Conservation (phyloP, 1,140 invertebrate species). For the Pseudoatta argentina region DNA sequence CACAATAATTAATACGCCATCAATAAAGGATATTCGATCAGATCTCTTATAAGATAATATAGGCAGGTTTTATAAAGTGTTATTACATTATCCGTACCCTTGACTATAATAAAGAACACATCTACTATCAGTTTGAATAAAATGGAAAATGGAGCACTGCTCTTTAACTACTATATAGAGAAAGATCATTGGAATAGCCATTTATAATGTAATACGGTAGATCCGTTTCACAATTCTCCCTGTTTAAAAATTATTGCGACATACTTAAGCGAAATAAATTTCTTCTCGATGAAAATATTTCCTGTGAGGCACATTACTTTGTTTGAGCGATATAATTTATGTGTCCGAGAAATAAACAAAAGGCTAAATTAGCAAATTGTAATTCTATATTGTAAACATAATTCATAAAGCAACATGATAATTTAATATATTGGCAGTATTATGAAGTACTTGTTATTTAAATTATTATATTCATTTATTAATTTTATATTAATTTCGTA, state of each 20-base stretch:
- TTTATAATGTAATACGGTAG: slow-evolving; percentile 18
- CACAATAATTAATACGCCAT: background rate
- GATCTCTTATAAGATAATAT: background rate
- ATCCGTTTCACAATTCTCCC: slow-evolving; percentile 17
- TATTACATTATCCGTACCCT: slow-evolving; percentile 7
- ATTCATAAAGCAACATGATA: slow-evolving; percentile 7
- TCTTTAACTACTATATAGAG: background rate
- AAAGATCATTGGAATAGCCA: slow-evolving; percentile 20
- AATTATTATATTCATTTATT: slow-evolving; percentile 33
- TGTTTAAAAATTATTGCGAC: slow-evolving; percentile 10
- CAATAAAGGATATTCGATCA: slow-evolving; percentile 3
- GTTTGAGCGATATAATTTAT: slow-evolving; percentile 28
- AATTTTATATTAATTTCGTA: background rate
- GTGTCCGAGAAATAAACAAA: background rate
- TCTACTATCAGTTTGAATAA: background rate
- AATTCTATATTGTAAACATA: slow-evolving; percentile 7
- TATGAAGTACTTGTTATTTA: background rate
- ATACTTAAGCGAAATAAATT: slow-evolving; percentile 33
- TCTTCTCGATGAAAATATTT: slow-evolving; percentile 1
- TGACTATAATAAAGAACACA: slow-evolving; percentile 24
- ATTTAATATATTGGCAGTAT: slow-evolving; percentile 24
- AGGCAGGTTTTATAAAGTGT: slow-evolving; percentile 19
- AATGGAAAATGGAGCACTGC: slow-evolving; percentile 14
- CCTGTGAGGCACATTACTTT: slow-evolving; percentile 4
- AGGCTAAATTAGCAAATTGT: background rate